phyloP scores from a whole-genome alignment of 2,797 vertebrate genomes.

The Hydrophis major region DNA sequence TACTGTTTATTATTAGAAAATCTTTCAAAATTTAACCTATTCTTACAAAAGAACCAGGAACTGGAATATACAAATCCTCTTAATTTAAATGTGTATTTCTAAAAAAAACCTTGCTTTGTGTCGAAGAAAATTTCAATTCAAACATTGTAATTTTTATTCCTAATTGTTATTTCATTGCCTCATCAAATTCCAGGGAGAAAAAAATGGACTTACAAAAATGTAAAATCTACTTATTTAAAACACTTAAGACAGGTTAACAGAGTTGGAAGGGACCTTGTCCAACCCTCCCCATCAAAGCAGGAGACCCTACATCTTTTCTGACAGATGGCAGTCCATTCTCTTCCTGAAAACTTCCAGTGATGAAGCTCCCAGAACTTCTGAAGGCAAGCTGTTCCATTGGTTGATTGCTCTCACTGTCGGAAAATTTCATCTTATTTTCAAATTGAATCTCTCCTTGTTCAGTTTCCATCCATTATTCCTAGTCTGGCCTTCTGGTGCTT shows the following conservation, averaged over 20 bases:
- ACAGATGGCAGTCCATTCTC: neutral
- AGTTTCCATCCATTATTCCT: too few species aligned
- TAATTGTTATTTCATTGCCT: neutral
- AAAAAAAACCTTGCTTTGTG: neutral
- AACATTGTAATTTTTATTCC: neutral
- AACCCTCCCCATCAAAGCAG: neutral
- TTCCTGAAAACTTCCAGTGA: neutral
- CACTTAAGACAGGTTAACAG: neutral
- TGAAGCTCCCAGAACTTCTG: neutral
- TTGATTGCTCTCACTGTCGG: too few species aligned
- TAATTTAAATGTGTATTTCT: neutral
- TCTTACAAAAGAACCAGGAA: neutral
- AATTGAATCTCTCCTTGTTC: too few species aligned
- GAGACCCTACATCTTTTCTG: neutral
- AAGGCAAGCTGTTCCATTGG: neutral
- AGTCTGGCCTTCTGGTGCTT: too few species aligned
- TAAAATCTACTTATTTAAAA: neutral
- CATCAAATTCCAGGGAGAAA: neutral
- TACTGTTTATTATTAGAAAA: rapidly evolving
- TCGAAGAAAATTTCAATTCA: neutral
- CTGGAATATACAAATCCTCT: neutral
- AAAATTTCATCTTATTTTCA: too few species aligned
- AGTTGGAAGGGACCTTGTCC: neutral
- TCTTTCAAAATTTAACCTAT: neutral
- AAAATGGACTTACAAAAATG: neutral